These are phyloP conservation scores for Pseudobourletiella spinata DNA, from an alignment of 1,140 invertebrate genomes.

Conservation along the genomic window DNA sequence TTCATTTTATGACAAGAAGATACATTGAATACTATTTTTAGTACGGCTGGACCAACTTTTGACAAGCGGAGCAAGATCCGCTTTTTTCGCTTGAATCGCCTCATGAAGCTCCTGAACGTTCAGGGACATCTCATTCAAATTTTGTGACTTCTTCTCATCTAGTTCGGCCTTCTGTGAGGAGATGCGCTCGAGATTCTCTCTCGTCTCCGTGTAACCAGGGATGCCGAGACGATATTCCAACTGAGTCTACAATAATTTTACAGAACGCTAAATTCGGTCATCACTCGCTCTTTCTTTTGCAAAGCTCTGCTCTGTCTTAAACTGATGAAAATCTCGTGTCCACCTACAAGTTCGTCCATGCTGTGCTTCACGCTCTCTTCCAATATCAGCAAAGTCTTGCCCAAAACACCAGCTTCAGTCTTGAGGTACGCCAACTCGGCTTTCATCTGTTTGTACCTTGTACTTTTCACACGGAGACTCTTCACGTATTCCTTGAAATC, in stretches of 20 bases:
- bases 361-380: slow-evolving; percentile 44
- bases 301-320: no score
- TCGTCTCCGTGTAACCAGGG: slow-evolving; percentile 45
- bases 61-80: slow-evolving; percentile 52
- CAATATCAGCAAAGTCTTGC: slow-evolving; percentile 54
- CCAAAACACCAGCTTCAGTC: slow-evolving; percentile 48
- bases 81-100: slow-evolving; percentile 50
- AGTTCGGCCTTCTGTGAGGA: slow-evolving; percentile 48
- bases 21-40: no score
- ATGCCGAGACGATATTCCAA: slow-evolving; percentile 45
- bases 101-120: slow-evolving; percentile 49
- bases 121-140: slow-evolving; percentile 50
- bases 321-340: no score
- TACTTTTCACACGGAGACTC: slow-evolving; percentile 64
- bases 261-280: background rate
- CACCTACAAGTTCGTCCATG: slow-evolving; percentile 44
- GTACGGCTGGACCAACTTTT: no score
- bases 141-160: slow-evolving; percentile 50
- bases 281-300: no score
- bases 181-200: slow-evolving; percentile 51
- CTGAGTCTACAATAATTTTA: slow-evolving; percentile 36
- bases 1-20: no score
- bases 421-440: slow-evolving; percentile 20
- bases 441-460: slow-evolving; percentile 58
- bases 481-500: slow-evolving; percentile 75